Conservation (phyloP, 2,113 vertebrate genomes). For the Noctilio leporinus region DNA sequence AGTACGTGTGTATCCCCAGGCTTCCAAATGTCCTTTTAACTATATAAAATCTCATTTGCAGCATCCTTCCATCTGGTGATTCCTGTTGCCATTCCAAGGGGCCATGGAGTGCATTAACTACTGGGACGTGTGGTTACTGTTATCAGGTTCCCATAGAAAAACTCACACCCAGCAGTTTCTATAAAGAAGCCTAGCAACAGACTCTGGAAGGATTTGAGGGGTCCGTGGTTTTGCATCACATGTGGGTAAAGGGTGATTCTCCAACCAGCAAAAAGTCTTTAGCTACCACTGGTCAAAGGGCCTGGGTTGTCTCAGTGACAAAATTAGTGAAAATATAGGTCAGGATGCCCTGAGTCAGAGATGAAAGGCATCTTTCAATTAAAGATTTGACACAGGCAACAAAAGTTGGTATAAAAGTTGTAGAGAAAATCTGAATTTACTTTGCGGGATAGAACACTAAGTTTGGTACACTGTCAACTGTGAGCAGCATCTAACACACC, state of each 20-base stretch:
- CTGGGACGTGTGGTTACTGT: neutral
- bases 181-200: neutral
- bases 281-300: neutral
- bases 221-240: neutral
- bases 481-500: neutral
- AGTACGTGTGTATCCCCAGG: neutral
- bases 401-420: neutral
- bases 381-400: neutral
- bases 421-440: neutral
- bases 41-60: constrained; percentile 16
- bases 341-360: neutral
- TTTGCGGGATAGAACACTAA: neutral
- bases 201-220: neutral
- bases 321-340: neutral
- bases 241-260: neutral
- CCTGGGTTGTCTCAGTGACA: neutral
- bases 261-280: neutral
- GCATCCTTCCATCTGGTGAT: neutral
- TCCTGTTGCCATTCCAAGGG: constrained; percentile 16
- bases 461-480: neutral
- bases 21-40: constrained; percentile 30
- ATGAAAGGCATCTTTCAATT: neutral
- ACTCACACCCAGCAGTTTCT: neutral
- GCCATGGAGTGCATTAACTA: neutral
- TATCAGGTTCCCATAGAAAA: neutral